Base-by-base conservation (phyloP, 2,797 vertebrate genomes). In the Scomberomorus guttatus region DNA sequence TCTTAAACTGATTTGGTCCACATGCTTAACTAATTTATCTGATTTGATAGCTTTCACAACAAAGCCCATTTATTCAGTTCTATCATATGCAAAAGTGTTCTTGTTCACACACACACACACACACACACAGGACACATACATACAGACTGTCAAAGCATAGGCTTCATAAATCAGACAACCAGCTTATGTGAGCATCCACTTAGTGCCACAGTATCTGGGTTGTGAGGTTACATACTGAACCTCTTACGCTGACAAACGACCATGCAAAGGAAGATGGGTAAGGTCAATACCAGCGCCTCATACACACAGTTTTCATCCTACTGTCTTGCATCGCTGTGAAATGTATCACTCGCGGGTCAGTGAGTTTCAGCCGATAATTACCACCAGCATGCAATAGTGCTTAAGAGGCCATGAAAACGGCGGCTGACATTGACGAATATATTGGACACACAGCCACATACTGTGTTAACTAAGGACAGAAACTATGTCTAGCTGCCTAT, bases 161-260 rank as follows among this genome's bases (percentile, higher is more conserved):
- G 70, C 29, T 29, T 46, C 70, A 76, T 87, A 82, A 88, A 83
- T 89, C 76, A 75, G 12, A 48, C 73, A 67, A 9, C 15, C 50
- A 57, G 58, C 71, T 74, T 20, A 72, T 68, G 67, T 77, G 55
- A 54, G 24, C 18, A 17, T 78, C 72, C 75, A 67, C 54, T 81
- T 75, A 66, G 52, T 56, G 55, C 65, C 50, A 48, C 17, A 42
- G 39, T 32, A 79, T 85, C 48, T 82, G 71, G 69, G 61, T 66
- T 39, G 37, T 32, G 57, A 42, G 68, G 57, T 77, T 66, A 64
- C 58, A 34, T 29, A 68, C 9, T 37, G 9, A 2, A 37, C 75
- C 46, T 80, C 54, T 59, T 55, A 72, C 34, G 0, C 39, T 72
- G 72, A 90, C 67, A 68, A 72, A 83, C 14, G 13, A 20, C 39